Percentiles rank a stretch among this genome's conserved stretches.
Conservation (phyloP, 2,797 vertebrate species). For the Gallirallus australis region DNA sequence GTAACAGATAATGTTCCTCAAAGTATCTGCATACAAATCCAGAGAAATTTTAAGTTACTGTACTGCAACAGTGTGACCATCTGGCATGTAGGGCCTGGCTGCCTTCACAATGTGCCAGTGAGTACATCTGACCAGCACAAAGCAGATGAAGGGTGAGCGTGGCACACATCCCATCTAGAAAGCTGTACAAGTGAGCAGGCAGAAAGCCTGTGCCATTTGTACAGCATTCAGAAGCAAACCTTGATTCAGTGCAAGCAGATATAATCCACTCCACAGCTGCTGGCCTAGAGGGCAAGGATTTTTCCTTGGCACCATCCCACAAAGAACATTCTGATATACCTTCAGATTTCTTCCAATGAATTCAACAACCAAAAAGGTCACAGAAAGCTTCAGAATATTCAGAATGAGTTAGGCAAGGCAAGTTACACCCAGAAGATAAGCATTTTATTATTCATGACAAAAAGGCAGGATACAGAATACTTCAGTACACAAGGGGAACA, state of each 20-base stretch:
- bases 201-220: neutral
- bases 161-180: neutral
- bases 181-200: neutral
- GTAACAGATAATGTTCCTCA: neutral
- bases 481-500: neutral
- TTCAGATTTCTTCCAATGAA: neutral
- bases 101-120: fast-evolving
- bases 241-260: neutral
- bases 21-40: neutral
- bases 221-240: neutral
- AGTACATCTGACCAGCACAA: neutral
- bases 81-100: neutral
- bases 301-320: neutral
- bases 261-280: neutral
- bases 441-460: neutral
- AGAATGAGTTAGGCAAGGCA: neutral
- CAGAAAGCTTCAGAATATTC: neutral
- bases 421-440: neutral
- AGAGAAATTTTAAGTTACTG: neutral
- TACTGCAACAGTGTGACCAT: neutral
- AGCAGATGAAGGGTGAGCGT: neutral
- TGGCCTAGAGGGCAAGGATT: neutral
- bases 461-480: neutral
- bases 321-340: neutral
- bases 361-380: neutral